A percentile compares a stretch with the other conserved stretches of the same genome.
These are phyloP conservation scores for Zootoca vivipara DNA, from an alignment of 2,113 vertebrate genomes.

Conservation along the genomic window DNA sequence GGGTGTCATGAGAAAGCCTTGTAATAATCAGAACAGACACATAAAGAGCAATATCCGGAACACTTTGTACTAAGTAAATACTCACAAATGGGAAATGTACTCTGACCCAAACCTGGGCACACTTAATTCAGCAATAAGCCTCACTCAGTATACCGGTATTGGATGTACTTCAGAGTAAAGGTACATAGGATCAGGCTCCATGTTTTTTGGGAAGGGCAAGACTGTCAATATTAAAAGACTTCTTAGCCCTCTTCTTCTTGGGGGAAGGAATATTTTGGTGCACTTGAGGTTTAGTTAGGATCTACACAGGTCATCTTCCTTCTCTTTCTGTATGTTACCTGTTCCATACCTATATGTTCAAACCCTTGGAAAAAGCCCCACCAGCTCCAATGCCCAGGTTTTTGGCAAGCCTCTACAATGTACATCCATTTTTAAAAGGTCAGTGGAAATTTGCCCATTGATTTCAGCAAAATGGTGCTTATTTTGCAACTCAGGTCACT, in stretches of 20 bases:
- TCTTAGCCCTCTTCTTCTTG: not conserved
- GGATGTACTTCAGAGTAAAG: not conserved
- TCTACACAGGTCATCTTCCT: not conserved
- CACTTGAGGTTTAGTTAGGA: not conserved
- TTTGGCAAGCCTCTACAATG: not conserved
- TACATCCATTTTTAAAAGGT: not conserved
- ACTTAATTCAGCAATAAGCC: not conserved
- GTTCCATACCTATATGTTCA: not conserved
- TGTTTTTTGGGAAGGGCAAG: not conserved
- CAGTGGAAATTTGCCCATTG: not conserved
- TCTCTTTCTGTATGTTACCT: not conserved
- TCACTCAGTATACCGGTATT: not conserved
- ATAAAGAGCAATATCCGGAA: not conserved
- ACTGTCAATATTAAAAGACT: not conserved
- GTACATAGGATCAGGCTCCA: not conserved
- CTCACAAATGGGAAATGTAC: not conserved
- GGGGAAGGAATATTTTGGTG: no score
- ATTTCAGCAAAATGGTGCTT: not conserved
- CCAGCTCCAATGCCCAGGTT: not conserved
- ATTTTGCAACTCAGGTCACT: not conserved
- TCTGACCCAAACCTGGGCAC: not conserved
- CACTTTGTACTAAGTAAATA: conserved; percentile 1
- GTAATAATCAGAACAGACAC: conserved; percentile 7
- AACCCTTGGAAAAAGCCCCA: not conserved
- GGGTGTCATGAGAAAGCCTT: conserved; percentile 1